A percentile compares a stretch with the other conserved stretches of the same genome.
Conservation (phyloP, 23 tunicate species). For the Styela plicata region DNA sequence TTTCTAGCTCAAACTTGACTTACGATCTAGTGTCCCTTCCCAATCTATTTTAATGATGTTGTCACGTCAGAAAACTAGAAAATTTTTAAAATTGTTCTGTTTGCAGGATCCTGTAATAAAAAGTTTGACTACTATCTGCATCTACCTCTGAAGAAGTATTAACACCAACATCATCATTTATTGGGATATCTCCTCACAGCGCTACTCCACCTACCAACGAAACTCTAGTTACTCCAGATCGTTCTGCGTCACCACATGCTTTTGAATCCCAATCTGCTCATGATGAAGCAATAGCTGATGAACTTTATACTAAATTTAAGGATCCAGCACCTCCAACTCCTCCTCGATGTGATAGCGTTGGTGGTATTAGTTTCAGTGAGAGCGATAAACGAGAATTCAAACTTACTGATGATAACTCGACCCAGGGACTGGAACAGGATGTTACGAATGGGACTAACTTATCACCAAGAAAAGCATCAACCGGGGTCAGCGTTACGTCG, state of each 20-base stretch:
- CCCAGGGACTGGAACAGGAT: background rate
- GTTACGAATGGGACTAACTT: background rate
- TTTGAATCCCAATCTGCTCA: slow-evolving; percentile 41
- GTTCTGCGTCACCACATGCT: background rate
- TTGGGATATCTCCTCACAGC: slow-evolving; percentile 3
- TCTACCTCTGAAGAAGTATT: background rate
- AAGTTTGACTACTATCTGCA: background rate
- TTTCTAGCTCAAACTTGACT: too few relatives aligned
- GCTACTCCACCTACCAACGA: background rate
- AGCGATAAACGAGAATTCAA: background rate
- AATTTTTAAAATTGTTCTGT: background rate
- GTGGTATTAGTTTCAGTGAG: background rate
- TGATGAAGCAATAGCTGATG: slow-evolving; percentile 59
- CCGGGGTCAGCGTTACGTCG: slow-evolving; percentile 10
- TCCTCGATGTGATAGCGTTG: slow-evolving; percentile 23
- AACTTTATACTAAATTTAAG: slow-evolving; percentile 25
- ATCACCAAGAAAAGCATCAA: background rate
- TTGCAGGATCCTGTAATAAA: slow-evolving; percentile 27
- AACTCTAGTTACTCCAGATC: background rate
- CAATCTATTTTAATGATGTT: too few relatives aligned
- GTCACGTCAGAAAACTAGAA: too few relatives aligned
- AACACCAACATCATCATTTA: background rate
- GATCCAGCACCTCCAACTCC: slow-evolving; percentile 49
- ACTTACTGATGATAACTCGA: background rate
- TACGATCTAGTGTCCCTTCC: too few relatives aligned